Percentiles rank a stretch among this genome's conserved stretches.
Conservation (phyloP, 2,888 invertebrate genomes). For the Incurvaria masculella region DNA sequence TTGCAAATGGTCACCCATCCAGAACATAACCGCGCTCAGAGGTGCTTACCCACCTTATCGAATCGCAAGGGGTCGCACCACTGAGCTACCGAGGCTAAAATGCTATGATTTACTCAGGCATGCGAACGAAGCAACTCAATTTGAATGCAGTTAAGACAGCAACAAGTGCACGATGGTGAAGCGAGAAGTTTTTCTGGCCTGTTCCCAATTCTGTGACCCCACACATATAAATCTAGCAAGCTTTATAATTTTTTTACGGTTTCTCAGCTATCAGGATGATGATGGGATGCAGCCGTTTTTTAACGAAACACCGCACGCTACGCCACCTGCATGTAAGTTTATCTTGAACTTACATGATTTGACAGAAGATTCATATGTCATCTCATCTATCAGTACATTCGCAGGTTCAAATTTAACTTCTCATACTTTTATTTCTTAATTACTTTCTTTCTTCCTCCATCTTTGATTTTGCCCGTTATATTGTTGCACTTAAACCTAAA, state of each 20-base stretch:
- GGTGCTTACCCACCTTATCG: too few species aligned
- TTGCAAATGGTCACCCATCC: too few species aligned
- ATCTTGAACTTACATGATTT: constrained; percentile 13
- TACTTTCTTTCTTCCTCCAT: background rate
- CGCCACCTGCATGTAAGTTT: constrained; percentile 35
- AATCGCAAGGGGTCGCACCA: too few species aligned
- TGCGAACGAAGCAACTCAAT: too few species aligned
- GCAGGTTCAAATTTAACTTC: background rate
- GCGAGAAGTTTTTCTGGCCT: too few species aligned
- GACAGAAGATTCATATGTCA: constrained; percentile 7
- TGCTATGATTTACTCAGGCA: too few species aligned
- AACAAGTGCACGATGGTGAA: too few species aligned
- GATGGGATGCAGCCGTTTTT: constrained; percentile 53
- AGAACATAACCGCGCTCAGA: too few species aligned
- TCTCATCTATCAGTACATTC: background rate
- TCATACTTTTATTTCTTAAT: constrained; percentile 6
- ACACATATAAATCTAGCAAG: background rate
- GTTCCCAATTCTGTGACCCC: too few species aligned
- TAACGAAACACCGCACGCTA: constrained; percentile 49
- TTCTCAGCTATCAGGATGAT: constrained; percentile 39
- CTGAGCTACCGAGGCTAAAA: too few species aligned
- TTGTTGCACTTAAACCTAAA: constrained; percentile 13
- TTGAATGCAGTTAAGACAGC: too few species aligned
- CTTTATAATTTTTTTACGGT: constrained; percentile 9
- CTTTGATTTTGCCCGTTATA: background rate